Conservation (phyloP, 2,888 invertebrate genomes). For the Torymus auratus region DNA sequence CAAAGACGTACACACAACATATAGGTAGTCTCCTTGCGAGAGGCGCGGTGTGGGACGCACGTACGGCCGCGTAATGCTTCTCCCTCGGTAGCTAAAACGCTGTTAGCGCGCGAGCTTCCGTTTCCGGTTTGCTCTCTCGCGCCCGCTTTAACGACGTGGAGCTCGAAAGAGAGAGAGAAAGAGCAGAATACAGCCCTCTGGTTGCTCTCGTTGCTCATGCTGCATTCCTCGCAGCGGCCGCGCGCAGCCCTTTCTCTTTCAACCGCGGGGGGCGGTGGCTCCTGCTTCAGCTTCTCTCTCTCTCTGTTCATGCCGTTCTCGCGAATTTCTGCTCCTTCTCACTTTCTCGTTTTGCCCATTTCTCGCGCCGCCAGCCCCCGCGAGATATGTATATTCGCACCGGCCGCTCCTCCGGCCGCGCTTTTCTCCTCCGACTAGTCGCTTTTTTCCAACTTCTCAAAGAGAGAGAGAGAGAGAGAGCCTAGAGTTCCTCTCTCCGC, state of each 20-base stretch:
- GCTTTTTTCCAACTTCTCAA: background rate
- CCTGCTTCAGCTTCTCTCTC: background rate
- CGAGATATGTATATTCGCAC: conserved; percentile 36
- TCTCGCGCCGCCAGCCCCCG: conserved; percentile 7
- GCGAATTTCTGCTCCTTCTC: conserved; percentile 24
- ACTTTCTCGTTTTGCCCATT: conserved; percentile 53
- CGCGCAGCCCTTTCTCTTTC: conserved; percentile 53
- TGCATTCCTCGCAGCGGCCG: conserved; percentile 26
- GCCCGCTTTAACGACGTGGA: conserved; percentile 16
- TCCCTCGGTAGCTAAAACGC: conserved; percentile 22
- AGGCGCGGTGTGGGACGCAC: background rate
- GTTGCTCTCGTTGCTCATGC: background rate
- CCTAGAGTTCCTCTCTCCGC: no score
- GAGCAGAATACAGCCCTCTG: no score
- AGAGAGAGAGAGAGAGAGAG: no score
- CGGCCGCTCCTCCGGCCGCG: background rate
- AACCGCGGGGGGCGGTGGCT: background rate
- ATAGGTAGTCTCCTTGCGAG: background rate
- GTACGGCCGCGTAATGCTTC: background rate
- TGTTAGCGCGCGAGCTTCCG: conserved; percentile 40
- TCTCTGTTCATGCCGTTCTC: conserved; percentile 10
- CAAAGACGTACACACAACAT: background rate
- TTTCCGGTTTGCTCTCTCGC: conserved; percentile 33
- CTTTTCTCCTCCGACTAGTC: background rate
- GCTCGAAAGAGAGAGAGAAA: no score